Conservation (phyloP, 2,888 invertebrate genomes). For the Palloptera scutellata region DNA sequence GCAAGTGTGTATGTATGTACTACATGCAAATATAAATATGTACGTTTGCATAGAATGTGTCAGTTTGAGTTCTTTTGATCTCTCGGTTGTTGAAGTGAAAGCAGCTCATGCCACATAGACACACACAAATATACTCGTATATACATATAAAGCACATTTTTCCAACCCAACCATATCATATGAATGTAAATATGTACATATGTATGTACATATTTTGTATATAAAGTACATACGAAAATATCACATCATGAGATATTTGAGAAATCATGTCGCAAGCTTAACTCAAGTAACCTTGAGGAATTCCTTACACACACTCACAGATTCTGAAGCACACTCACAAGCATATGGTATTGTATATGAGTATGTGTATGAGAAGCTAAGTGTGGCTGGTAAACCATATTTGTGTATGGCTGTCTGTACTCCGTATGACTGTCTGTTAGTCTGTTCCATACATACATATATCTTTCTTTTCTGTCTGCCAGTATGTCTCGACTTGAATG, state of each 20-base stretch:
- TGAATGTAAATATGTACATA: background rate
- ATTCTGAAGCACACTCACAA: constrained; percentile 1
- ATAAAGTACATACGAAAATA: background rate
- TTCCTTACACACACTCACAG: constrained; percentile 41
- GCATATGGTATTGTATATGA: constrained; percentile 26
- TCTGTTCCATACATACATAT: background rate
- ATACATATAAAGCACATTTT: no score
- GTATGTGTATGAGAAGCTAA: background rate
- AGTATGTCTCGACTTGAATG: constrained; percentile 50
- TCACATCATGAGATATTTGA: constrained; percentile 10
- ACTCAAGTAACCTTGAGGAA: constrained; percentile 58
- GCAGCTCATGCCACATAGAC: constrained; percentile 9
- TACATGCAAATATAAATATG: constrained; percentile 24
- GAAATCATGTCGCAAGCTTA: constrained; percentile 45
- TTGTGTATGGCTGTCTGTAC: constrained; percentile 6
- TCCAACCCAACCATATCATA: background rate
- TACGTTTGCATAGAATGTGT: constrained; percentile 24
- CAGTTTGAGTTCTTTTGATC: no score
- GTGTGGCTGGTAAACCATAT: background rate
- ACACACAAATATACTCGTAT: constrained; percentile 1
- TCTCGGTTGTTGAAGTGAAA: no score
- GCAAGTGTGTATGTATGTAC: constrained; percentile 7
- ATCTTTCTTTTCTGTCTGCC: constrained; percentile 44
- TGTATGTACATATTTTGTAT: background rate
- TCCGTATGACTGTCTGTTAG: background rate